These are phyloP conservation scores for Strigops habroptila DNA, from an alignment of 2,113 vertebrate species.

Conservation along the genomic window DNA sequence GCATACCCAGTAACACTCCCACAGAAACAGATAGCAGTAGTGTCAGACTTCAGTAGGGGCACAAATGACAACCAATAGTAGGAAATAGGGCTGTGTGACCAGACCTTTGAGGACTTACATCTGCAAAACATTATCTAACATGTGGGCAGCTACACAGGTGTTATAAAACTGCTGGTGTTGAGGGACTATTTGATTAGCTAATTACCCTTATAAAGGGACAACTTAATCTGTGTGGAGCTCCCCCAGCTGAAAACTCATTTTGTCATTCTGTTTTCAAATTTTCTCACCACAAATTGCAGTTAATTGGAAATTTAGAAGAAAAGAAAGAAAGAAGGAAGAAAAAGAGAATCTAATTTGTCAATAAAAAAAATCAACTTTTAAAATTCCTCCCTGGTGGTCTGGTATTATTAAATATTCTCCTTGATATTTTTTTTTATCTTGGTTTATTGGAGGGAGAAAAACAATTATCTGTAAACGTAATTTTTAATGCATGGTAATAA, in stretches of 20 bases:
- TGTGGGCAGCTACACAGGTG: conserved; percentile 54
- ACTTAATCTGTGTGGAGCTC: conserved; percentile 62
- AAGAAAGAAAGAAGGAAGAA: background rate
- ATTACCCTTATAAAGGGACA: conserved; percentile 71
- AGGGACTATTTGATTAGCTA: conserved; percentile 72
- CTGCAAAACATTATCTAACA: conserved; percentile 51
- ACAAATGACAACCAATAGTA: background rate
- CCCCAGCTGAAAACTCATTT: conserved; percentile 52
- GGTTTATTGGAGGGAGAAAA: conserved; percentile 83
- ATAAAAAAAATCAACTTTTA: conserved; percentile 71
- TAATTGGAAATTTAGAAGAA: conserved; percentile 64
- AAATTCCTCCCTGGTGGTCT: conserved; percentile 79
- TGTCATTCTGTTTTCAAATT: conserved; percentile 49
- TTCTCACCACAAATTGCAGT: conserved; percentile 63
- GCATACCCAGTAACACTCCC: background rate
- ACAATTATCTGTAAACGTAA: conserved; percentile 86
- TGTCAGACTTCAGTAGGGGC: background rate
- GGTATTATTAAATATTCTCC: conserved; percentile 82
- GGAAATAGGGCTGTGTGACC: background rate
- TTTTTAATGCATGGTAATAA: conserved; percentile 88
- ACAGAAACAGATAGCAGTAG: background rate
- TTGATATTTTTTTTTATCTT: conserved; percentile 72
- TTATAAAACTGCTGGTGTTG: conserved; percentile 69
- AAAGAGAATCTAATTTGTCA: conserved; percentile 74
- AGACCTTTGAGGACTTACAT: conserved; percentile 5